phyloP scores from a whole-genome alignment of 2,888 invertebrate species.

The Lamellibrachia columna region DNA sequence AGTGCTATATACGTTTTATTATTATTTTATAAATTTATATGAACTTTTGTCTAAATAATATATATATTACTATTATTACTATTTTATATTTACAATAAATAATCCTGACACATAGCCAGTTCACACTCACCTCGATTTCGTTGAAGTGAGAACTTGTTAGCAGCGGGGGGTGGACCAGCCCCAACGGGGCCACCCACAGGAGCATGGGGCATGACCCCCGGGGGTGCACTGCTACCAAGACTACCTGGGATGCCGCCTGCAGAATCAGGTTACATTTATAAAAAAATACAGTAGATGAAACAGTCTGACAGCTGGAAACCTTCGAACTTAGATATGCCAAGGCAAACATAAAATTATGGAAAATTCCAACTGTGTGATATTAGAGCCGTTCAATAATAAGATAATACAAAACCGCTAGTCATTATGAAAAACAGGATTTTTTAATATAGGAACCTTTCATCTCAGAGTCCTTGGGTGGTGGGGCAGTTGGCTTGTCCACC shows the following conservation, averaged over 20 bases:
- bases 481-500: slow-evolving; percentile 46
- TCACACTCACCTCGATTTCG: slow-evolving; percentile 56
- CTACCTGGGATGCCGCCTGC: slow-evolving; percentile 28
- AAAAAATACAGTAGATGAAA: background rate
- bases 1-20: background rate
- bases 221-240: slow-evolving; percentile 25
- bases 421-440: no score
- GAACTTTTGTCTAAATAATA: background rate
- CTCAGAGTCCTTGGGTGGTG: slow-evolving; percentile 57
- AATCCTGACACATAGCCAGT: background rate
- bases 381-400: background rate
- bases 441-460: slow-evolving; percentile 37
- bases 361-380: no score
- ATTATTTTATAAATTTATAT: background rate
- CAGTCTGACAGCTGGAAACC: background rate
- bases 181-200: slow-evolving; percentile 41
- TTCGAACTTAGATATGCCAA: background rate
- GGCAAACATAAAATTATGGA: slow-evolving; percentile 25
- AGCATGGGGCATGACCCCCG: background rate
- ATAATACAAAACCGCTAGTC: no score
- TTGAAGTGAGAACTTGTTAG: slow-evolving; percentile 58
- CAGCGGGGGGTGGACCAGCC: slow-evolving; percentile 55
- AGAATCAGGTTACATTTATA: background rate
- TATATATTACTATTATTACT: background rate
- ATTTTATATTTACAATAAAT: background rate